Evolutionary conservation across 2,113 vertebrate species (phyloP).

Genomic region (Tretioscincus oriximinensis): DNA sequence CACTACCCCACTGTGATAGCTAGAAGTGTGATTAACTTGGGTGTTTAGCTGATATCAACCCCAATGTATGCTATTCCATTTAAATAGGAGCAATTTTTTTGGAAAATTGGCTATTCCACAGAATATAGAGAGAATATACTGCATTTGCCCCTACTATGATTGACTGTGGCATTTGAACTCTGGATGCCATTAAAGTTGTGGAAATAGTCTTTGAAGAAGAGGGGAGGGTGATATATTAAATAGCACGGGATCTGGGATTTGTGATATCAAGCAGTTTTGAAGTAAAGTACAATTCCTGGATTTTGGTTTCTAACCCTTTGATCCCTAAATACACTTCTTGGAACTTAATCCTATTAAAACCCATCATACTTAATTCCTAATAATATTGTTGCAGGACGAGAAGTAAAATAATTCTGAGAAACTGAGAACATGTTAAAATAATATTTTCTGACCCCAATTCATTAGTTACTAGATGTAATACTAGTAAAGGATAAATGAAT

Average conservation of each 20-base stretch:
- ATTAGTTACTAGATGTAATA: background rate
- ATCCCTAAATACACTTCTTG: background rate
- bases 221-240: background rate
- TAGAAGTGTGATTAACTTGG: slow-evolving; percentile 68
- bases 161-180: background rate
- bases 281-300: slow-evolving; percentile 29
- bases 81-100: slow-evolving; percentile 52
- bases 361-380: background rate
- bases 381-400: slow-evolving; percentile 23
- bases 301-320: slow-evolving; percentile 9
- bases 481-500: too few species aligned
- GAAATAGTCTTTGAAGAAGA: slow-evolving; percentile 9
- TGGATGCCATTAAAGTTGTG: background rate
- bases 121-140: slow-evolving; percentile 25
- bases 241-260: slow-evolving; percentile 9
- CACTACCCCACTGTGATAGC: slow-evolving; percentile 61
- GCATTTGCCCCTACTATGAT: slow-evolving; percentile 39
- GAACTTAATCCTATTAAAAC: background rate
- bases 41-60: slow-evolving; percentile 59
- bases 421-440: background rate
- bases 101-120: slow-evolving; percentile 43
- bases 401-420: slow-evolving; percentile 9
- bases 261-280: slow-evolving; percentile 30
- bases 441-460: slow-evolving; percentile 1
- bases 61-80: slow-evolving; percentile 46